Percentiles rank a stretch among this genome's conserved stretches.
phyloP scores from a whole-genome alignment of 2,797 vertebrate species.

The Babyrousa celebensis region DNA sequence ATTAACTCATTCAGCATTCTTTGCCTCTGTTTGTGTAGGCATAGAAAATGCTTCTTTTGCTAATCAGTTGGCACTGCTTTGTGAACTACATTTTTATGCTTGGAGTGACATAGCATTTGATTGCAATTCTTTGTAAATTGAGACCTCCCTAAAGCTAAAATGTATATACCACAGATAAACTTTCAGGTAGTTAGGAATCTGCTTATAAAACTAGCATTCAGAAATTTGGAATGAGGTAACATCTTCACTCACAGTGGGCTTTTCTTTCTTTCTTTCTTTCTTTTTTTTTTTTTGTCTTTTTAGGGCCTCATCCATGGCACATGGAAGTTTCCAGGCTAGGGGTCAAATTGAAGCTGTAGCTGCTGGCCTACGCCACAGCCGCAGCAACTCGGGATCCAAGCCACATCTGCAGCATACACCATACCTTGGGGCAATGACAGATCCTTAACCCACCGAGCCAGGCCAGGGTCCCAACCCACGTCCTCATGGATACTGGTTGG shows the following conservation, averaged over 20 bases:
- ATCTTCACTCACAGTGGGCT: not conserved
- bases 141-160: not conserved
- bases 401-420: too few relatives aligned
- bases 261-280: too few relatives aligned
- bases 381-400: too few relatives aligned
- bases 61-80: not conserved
- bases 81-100: not conserved
- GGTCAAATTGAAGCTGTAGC: too few relatives aligned
- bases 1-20: not conserved
- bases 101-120: not conserved
- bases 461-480: too few relatives aligned
- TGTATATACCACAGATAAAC: not conserved
- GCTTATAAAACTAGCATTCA: not conserved
- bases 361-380: too few relatives aligned
- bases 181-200: not conserved
- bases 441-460: too few relatives aligned
- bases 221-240: not conserved
- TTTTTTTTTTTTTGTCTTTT: too few relatives aligned
- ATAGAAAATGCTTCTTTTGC: not conserved
- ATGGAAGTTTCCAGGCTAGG: too few relatives aligned
- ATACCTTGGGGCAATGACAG: too few relatives aligned
- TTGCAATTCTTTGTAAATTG: not conserved
- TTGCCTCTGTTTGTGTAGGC: not conserved
- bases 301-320: too few relatives aligned
- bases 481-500: too few relatives aligned